Percentiles rank a stretch among this genome's conserved stretches.
Evolutionary conservation across 2,888 invertebrate genomes (phyloP).

Genomic region (Acrocyrtus sp.): DNA sequence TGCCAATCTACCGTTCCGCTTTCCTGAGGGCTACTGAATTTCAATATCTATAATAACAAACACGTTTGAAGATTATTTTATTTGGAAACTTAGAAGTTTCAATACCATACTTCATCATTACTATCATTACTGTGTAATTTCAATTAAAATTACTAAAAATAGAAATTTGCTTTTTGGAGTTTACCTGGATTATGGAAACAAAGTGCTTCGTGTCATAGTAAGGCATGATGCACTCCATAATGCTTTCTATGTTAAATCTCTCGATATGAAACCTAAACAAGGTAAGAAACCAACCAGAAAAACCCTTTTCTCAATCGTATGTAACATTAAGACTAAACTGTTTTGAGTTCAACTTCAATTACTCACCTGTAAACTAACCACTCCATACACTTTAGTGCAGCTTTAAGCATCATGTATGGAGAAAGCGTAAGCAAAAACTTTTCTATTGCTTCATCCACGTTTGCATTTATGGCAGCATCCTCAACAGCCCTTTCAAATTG

Average conservation of each 20-base stretch:
- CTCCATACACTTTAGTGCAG: constrained; percentile 91
- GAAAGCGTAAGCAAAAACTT: constrained; percentile 84
- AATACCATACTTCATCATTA: background rate
- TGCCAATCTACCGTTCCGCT: constrained; percentile 73
- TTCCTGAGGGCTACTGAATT: constrained; percentile 50
- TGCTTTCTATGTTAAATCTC: constrained; percentile 83
- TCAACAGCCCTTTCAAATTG: constrained; percentile 85
- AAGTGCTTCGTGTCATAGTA: constrained; percentile 95
- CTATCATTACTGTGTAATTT: background rate
- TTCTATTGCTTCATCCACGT: constrained; percentile 78
- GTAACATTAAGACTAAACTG: background rate
- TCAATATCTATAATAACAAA: constrained; percentile 54
- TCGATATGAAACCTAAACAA: constrained; percentile 90
- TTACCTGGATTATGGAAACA: constrained; percentile 79
- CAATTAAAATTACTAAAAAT: background rate
- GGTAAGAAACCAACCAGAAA: constrained; percentile 23
- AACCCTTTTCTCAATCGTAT: background rate
- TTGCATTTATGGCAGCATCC: constrained; percentile 77
- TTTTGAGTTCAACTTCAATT: background rate
- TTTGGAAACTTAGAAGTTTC: constrained; percentile 14
- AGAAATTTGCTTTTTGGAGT: background rate
- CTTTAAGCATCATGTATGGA: constrained; percentile 87
- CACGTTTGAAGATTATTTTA: too few species aligned
- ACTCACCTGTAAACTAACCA: constrained; percentile 84
- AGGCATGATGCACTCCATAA: constrained; percentile 85